phyloP scores from a whole-genome alignment of 2,888 invertebrate species.

The Lycaena phlaeas region DNA sequence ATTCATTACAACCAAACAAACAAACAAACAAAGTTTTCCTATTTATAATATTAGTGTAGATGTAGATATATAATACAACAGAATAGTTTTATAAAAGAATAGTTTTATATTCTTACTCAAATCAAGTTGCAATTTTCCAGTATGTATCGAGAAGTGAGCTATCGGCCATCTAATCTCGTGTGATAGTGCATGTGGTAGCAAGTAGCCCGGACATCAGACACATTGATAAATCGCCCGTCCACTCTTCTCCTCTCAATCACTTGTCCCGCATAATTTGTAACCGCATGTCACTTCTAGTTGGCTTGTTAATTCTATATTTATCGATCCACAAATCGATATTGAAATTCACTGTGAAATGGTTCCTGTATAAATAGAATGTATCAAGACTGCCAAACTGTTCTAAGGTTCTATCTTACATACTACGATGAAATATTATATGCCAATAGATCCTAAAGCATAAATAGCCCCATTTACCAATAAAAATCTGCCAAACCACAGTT shows the following conservation, averaged over 20 bases:
- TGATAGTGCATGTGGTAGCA: constrained; percentile 26
- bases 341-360: background rate
- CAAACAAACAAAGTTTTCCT: too few relatives aligned
- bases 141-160: constrained; percentile 7
- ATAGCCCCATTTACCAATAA: too few relatives aligned
- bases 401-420: too few relatives aligned
- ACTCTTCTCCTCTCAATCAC: constrained; percentile 12
- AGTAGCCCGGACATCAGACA: constrained; percentile 31
- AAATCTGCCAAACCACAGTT: too few relatives aligned
- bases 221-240: constrained; percentile 55
- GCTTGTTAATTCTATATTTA: constrained; percentile 30
- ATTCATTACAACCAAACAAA: too few relatives aligned
- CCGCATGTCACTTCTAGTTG: constrained; percentile 37
- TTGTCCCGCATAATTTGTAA: constrained; percentile 7
- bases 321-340: background rate
- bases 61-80: too few relatives aligned
- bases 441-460: too few relatives aligned
- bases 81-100: too few relatives aligned
- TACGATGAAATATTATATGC: too few relatives aligned
- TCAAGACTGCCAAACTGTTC: background rate
- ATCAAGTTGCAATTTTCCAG: too few relatives aligned
- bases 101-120: too few relatives aligned
- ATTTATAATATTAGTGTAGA: too few relatives aligned
- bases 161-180: constrained; percentile 24
- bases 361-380: background rate